Evolutionary conservation across 1,140 invertebrate genomes (phyloP).

Genomic region (Caerostris extrusa): DNA sequence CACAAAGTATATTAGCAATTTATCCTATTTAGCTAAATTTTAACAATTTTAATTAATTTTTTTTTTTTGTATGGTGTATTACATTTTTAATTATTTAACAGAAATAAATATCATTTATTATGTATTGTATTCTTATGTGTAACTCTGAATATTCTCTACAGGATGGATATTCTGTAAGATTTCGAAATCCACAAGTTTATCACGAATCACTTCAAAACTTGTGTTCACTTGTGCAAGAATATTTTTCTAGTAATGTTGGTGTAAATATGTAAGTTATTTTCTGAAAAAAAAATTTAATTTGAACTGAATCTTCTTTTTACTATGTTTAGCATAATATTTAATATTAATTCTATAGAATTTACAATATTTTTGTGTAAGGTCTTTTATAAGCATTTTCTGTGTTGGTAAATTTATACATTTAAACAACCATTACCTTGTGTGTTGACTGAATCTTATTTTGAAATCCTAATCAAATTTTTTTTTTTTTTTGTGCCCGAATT

Average conservation of each 20-base stretch:
- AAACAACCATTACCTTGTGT: too few relatives aligned
- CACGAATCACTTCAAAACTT: constrained; percentile 85
- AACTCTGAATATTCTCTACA: constrained; percentile 78
- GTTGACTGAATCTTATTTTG: too few relatives aligned
- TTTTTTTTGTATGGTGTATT: background rate
- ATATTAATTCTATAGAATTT: too few relatives aligned
- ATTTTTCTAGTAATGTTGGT: constrained; percentile 95
- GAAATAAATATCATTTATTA: background rate
- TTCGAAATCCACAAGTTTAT: constrained; percentile 97
- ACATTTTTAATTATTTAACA: background rate
- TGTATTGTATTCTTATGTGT: background rate
- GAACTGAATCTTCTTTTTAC: too few relatives aligned
- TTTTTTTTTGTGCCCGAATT: too few relatives aligned
- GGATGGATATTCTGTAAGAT: constrained; percentile 93
- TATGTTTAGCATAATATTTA: too few relatives aligned
- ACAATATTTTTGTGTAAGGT: too few relatives aligned
- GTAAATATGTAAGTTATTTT: constrained; percentile 88
- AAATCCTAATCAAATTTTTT: too few relatives aligned
- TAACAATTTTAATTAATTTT: background rate
- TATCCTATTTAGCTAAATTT: background rate
- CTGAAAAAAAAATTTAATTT: too few relatives aligned
- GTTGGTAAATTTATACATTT: too few relatives aligned
- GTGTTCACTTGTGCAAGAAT: constrained; percentile 93
- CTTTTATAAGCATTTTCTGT: too few relatives aligned
- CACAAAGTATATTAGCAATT: background rate